A percentile compares a stretch with the other conserved stretches of the same genome.
These are phyloP conservation scores for Ammodytes marinus DNA, from an alignment of 2,113 vertebrate species.

Conservation along the genomic window DNA sequence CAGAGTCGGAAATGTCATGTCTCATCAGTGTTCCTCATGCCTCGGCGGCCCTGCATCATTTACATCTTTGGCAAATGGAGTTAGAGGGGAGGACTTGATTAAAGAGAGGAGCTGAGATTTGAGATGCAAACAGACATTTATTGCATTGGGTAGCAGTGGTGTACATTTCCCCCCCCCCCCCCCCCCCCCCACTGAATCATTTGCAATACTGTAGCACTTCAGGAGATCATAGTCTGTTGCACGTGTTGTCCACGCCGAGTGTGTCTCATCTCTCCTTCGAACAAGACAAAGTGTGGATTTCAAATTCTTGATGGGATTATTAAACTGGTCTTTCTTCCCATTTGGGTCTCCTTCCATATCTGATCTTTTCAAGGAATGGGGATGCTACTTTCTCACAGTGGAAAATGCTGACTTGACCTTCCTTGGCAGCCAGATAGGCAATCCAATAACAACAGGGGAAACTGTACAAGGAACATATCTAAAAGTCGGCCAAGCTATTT, in stretches of 20 bases:
- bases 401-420: conserved; percentile 68
- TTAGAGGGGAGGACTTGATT: conserved; percentile 56
- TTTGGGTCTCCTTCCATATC: conserved; percentile 31
- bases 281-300: conserved; percentile 38
- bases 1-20: conserved; percentile 84
- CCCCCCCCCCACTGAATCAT: conserved; percentile 60
- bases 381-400: conserved; percentile 73
- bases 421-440: conserved; percentile 60
- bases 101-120: conserved; percentile 75
- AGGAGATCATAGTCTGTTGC: conserved; percentile 57
- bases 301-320: conserved; percentile 45
- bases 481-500: conserved; percentile 58
- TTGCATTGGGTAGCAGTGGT: conserved; percentile 75
- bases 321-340: conserved; percentile 32
- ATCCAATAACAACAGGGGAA: conserved; percentile 65
- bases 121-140: conserved; percentile 78
- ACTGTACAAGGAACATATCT: conserved; percentile 68
- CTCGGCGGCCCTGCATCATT: conserved; percentile 54
- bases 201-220: conserved; percentile 69
- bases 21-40: conserved; percentile 74
- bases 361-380: conserved; percentile 49
- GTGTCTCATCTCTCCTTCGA: conserved; percentile 36
- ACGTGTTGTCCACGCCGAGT: conserved; percentile 32
- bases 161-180: conserved; percentile 68
- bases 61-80: conserved; percentile 44